Conservation (phyloP, 2,888 invertebrate species). For the Dryomyza anilis region DNA sequence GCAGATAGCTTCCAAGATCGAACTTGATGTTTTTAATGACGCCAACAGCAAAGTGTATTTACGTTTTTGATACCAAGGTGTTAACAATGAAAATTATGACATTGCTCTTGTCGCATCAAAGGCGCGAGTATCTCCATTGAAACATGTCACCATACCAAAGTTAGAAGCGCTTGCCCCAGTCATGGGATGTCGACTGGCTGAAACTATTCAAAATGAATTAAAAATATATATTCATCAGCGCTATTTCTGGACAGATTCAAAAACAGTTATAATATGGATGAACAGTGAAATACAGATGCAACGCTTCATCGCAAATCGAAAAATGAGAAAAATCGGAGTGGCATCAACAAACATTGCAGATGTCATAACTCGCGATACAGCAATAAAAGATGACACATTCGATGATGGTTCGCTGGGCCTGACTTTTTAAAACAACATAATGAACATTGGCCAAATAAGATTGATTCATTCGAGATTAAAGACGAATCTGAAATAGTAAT, state of each 20-base stretch:
- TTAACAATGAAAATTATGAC: too few species aligned
- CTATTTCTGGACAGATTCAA: background rate
- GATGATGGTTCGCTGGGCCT: constrained; percentile 8
- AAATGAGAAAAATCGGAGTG: background rate
- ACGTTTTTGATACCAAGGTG: background rate
- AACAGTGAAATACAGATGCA: background rate
- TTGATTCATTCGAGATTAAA: background rate
- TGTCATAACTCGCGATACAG: background rate
- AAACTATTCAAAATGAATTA: background rate
- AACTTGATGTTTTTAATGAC: background rate
- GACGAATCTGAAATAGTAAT: background rate
- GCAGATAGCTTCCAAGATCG: background rate
- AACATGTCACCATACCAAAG: background rate
- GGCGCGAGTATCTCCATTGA: background rate
- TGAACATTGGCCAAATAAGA: background rate
- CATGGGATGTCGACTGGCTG: background rate
- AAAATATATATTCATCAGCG: background rate
- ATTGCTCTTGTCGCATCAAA: background rate
- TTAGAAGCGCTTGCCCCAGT: background rate
- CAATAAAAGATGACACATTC: background rate
- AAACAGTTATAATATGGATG: background rate
- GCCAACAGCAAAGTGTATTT: background rate
- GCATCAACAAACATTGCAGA: background rate
- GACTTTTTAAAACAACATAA: background rate
- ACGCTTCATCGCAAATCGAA: background rate